Base-by-base conservation (phyloP, 2,888 invertebrate species). In the Clistopyga incitator region DNA sequence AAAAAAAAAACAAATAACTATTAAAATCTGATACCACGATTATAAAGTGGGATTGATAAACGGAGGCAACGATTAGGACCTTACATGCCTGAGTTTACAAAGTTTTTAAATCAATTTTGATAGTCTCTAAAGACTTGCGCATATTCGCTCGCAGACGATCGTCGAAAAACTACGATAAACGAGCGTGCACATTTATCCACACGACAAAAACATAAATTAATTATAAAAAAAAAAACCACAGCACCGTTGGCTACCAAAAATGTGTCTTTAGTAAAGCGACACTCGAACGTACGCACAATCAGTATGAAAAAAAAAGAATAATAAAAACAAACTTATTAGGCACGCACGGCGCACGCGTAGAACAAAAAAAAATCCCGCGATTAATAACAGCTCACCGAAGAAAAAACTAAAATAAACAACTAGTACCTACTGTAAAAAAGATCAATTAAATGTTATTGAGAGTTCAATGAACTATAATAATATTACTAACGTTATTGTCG, bases 281-380 rank as follows among this genome's bases (percentile, higher is more conserved):
- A 80, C 85, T 79, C 79, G 79, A 81, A 85, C 82, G 85, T 86
- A 84, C 85, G 85, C 86, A 86, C 86, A 86, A 86, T 86, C 86
- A 86, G 83, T 70, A 81, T 68, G 47, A 70, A 50, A 23, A 50
- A 70, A 65, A 81, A 56, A 67, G 70, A 78, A 67, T n/a, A n/a
- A n/a, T n/a, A n/a, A n/a, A 20, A 74, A 68, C 23, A 47, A 50
- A 85, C 54, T 65, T 61, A 75, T 68, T 78, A 85, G 76, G 70
- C 71, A 86, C 75, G 81, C 82, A 85, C 82, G 70, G 70, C 65
- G 75, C 82, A 85, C 84, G 79, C 82, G 81, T 85, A 85, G 77
- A 74, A 29, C 42, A 68, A n/a, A 64, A 74, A n/a, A n/a, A n/a
- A n/a, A n/a, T n/a, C 23, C 64, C 20, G 59, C 47, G 50, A 80